Conservation (phyloP, 2,113 vertebrate genomes). For the Haliaeetus leucogaster region DNA sequence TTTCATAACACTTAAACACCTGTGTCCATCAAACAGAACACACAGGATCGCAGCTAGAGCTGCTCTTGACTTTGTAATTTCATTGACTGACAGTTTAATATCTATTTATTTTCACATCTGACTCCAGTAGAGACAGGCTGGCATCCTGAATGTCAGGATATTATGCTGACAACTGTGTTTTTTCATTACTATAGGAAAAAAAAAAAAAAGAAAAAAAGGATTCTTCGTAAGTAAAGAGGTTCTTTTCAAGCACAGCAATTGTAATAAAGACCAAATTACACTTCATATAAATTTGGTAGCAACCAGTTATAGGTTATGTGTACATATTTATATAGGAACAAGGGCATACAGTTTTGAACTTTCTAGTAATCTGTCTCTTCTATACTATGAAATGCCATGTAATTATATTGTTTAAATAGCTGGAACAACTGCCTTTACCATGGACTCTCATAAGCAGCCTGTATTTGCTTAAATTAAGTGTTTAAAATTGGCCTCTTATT, state of each 20-base stretch:
- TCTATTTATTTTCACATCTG: constrained; percentile 89
- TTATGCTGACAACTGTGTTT: constrained; percentile 80
- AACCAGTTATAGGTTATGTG: constrained; percentile 61
- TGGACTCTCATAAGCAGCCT: constrained; percentile 19
- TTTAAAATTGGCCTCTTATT: constrained; percentile 57
- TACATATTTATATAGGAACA: constrained; percentile 55
- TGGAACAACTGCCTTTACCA: constrained; percentile 60
- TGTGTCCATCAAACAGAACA: constrained; percentile 80
- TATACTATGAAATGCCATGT: constrained; percentile 47
- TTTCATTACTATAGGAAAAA: constrained; percentile 53
- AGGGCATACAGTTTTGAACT: constrained; percentile 37
- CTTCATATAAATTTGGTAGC: constrained; percentile 64
- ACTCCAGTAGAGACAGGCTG: constrained; percentile 79
- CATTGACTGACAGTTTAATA: constrained; percentile 89
- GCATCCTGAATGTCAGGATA: constrained; percentile 79
- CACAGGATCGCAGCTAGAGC: constrained; percentile 75
- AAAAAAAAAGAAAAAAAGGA: neutral
- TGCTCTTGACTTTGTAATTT: constrained; percentile 84
- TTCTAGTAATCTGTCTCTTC: constrained; percentile 48
- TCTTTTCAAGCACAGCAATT: constrained; percentile 57
- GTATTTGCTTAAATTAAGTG: constrained; percentile 57
- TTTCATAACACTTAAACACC: constrained; percentile 82
- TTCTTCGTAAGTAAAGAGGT: constrained; percentile 62
- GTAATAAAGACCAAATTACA: constrained; percentile 66
- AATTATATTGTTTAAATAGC: constrained; percentile 75